phyloP scores from a whole-genome alignment of 2,113 vertebrate species.

The Nesogale talazaci region DNA sequence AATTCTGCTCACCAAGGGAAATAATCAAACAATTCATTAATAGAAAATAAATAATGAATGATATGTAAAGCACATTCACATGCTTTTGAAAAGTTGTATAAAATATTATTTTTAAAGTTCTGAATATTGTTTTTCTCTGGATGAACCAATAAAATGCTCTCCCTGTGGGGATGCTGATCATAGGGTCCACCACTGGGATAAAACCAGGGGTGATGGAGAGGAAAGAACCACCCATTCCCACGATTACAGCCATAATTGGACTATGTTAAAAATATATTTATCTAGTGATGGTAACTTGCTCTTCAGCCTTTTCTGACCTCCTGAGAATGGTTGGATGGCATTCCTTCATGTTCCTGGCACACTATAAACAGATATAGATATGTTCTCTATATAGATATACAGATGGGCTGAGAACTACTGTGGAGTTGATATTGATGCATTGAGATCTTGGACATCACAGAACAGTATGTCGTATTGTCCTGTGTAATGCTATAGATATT shows the following conservation, averaged over 20 bases:
- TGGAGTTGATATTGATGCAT: no score
- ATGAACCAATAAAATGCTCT: not conserved
- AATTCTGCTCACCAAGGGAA: conserved; percentile 73
- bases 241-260: no score
- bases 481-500: no score
- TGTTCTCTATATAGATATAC: no score
- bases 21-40: conserved; percentile 73
- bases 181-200: no score
- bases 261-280: not conserved
- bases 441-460: no score
- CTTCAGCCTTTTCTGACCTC: not conserved
- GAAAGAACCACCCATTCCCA: fast-evolving
- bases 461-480: no score
- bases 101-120: conserved; percentile 27
- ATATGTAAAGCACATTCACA: conserved; percentile 58
- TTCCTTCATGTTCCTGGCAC: not conserved
- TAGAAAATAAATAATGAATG: conserved; percentile 76
- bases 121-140: not conserved
- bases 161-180: not conserved
- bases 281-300: not conserved
- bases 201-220: not conserved
- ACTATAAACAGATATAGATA: not conserved
- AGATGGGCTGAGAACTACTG: no score
- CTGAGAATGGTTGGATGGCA: not conserved
- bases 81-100: conserved; percentile 40